phyloP scores from a whole-genome alignment of 1,140 invertebrate genomes.

The Panonychus citri region DNA sequence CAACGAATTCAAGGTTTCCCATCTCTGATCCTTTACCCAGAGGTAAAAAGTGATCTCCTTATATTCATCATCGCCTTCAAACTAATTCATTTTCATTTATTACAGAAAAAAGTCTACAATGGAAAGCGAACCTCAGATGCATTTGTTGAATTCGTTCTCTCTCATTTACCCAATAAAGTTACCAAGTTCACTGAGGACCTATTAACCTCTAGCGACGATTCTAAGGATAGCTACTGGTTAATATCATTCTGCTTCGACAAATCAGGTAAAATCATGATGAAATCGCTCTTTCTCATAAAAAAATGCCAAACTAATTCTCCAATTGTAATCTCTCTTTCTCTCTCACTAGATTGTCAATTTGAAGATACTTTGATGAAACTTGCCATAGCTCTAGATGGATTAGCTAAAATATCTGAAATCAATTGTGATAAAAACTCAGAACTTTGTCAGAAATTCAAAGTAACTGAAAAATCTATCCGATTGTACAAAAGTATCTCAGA shows the following conservation, averaged over 20 bases:
- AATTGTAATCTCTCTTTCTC: no score
- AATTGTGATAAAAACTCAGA: constrained; percentile 16
- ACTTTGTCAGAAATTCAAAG: neutral
- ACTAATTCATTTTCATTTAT: no score
- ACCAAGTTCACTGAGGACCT: no score
- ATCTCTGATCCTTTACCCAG: constrained; percentile 35
- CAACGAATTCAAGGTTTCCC: constrained; percentile 42
- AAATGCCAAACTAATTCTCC: no score
- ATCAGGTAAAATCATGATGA: neutral
- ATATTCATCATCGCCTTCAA: no score
- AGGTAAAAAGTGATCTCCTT: constrained; percentile 16
- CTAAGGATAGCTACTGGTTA: neutral
- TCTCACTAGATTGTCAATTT: constrained; percentile 10
- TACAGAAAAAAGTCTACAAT: no score
- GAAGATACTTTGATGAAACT: constrained; percentile 7
- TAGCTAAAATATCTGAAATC: constrained; percentile 30
- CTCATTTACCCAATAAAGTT: no score
- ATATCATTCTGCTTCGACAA: neutral
- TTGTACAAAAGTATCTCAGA: no score
- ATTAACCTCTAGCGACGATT: neutral
- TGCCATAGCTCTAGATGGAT: constrained; percentile 20
- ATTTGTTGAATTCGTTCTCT: no score
- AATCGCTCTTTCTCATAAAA: neutral
- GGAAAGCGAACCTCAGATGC: no score
- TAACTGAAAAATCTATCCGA: neutral